Base-by-base conservation (phyloP, 1,140 invertebrate genomes). In the Macrobrachium nipponense region DNA sequence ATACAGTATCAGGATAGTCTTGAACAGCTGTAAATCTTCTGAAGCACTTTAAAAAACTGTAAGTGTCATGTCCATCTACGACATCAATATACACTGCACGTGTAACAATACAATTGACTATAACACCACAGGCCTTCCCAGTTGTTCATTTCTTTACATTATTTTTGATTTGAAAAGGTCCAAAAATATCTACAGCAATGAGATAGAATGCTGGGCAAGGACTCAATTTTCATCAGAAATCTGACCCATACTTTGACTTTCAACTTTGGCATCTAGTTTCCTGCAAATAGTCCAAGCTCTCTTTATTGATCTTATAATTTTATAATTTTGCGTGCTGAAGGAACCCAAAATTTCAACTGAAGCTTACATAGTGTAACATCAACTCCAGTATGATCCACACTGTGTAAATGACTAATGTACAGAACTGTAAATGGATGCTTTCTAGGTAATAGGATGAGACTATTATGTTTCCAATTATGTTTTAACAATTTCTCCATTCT, bases 11-110 rank as follows among this genome's bases (percentile, higher is more conserved):
- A 36, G 79, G 62, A 68, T 36, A 66, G 8, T 61, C 79, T 7
- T 60, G 59, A n/a, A 80, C 14, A 18, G n/a, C n/a, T 15, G 43
- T 51, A 5, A 80, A 80, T 44, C 79, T 80, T 64, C 64, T 80
- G 14, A 80, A 36, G 8, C 18, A 36, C n/a, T 18, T 68, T 66
- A 44, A 36, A 51, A 80, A 70, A n/a, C 36, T 43, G 18, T 27
- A 27, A 18, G 27, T 36, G 36, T 44, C 27, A 51, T 43, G 44
- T 43, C 44, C 44, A 51, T 51, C 5, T 51, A 10, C 10, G 17
- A 66, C 64, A 66, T 66, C 64, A 66, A 20, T 23, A 66, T 66
- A 66, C 23, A 11, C 23, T 20, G 7, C 18, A 23, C 64, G 64
- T 66, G 64, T 66, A 17, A 66, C 64, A 18, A 66, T 66, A 23